These are phyloP conservation scores for Napeogenes sylphis DNA, from an alignment of 2,888 invertebrate species.

Conservation along the genomic window DNA sequence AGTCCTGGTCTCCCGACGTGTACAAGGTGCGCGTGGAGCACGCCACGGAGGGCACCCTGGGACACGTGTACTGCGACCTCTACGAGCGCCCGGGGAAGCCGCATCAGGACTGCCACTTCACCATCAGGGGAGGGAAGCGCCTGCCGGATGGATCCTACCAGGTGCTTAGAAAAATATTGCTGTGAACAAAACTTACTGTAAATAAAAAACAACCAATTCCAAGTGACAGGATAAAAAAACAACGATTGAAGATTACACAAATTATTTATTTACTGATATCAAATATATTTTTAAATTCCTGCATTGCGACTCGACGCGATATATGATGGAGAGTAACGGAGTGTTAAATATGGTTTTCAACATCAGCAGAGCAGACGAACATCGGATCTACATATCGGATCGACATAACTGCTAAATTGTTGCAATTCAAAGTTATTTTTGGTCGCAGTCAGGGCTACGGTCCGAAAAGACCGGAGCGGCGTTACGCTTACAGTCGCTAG, in stretches of 20 bases:
- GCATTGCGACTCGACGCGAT: neutral
- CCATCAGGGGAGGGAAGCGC: conserved; percentile 94
- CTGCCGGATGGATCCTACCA: conserved; percentile 89
- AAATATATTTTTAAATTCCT: neutral
- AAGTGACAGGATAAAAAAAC: neutral
- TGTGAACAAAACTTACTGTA: too few relatives aligned
- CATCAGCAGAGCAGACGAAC: too few relatives aligned
- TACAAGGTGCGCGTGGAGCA: conserved; percentile 95
- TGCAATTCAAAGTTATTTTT: too few relatives aligned
- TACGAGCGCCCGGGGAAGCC: conserved; percentile 95
- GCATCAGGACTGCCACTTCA: conserved; percentile 99
- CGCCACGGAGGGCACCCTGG: conserved; percentile 87
- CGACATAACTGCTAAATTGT: too few relatives aligned
- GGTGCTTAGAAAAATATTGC: conserved; percentile 50
- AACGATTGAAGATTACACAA: neutral
- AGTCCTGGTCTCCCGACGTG: conserved; percentile 92
- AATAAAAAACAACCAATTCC: neutral
- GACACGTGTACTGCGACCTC: conserved; percentile 98
- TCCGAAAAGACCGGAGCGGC: too few relatives aligned
- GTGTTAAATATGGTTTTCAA: too few relatives aligned
- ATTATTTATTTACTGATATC: too few relatives aligned
- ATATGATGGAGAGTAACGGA: too few relatives aligned
- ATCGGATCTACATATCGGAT: too few relatives aligned
- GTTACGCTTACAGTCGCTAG: too few relatives aligned
- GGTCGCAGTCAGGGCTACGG: too few relatives aligned